Evolutionary conservation across 2,113 vertebrate species (phyloP).

Genomic region (Melanotaenia duboulayi): DNA sequence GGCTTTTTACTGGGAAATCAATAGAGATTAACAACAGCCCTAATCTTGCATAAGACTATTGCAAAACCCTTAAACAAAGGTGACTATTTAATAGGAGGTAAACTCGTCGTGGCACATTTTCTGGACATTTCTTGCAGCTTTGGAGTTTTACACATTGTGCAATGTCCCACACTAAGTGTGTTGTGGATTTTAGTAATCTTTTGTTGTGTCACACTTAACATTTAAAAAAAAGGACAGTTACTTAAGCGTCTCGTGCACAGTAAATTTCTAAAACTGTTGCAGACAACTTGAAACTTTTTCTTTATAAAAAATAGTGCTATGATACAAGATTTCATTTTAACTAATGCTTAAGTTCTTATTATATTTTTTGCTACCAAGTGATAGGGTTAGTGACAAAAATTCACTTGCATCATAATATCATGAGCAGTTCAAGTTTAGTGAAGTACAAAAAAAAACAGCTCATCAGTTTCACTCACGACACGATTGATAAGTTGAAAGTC

Average conservation of each 20-base stretch:
- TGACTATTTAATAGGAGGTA: slow-evolving; percentile 20
- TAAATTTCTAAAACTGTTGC: background rate
- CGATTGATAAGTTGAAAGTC: too few relatives aligned
- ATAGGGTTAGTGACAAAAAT: too few relatives aligned
- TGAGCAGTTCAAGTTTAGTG: too few relatives aligned
- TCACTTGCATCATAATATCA: too few relatives aligned
- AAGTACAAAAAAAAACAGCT: too few relatives aligned
- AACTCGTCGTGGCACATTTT: slow-evolving; percentile 38
- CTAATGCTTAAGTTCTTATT: too few relatives aligned
- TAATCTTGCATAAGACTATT: slow-evolving; percentile 44
- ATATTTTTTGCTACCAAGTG: too few relatives aligned
- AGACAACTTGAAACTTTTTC: background rate
- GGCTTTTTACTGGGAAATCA: slow-evolving; percentile 12
- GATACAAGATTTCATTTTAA: too few relatives aligned
- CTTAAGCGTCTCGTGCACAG: background rate
- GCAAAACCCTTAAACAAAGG: slow-evolving; percentile 40
- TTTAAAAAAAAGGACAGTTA: background rate
- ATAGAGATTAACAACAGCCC: slow-evolving; percentile 27
- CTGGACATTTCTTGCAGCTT: slow-evolving; percentile 16
- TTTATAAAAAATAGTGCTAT: too few relatives aligned
- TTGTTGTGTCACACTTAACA: background rate
- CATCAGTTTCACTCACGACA: too few relatives aligned
- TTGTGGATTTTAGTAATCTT: slow-evolving; percentile 34
- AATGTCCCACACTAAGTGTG: slow-evolving; percentile 13
- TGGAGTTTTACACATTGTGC: slow-evolving; percentile 24